Base-by-base conservation (phyloP, 2,888 invertebrate species). In the Phyllotreta striolata region DNA sequence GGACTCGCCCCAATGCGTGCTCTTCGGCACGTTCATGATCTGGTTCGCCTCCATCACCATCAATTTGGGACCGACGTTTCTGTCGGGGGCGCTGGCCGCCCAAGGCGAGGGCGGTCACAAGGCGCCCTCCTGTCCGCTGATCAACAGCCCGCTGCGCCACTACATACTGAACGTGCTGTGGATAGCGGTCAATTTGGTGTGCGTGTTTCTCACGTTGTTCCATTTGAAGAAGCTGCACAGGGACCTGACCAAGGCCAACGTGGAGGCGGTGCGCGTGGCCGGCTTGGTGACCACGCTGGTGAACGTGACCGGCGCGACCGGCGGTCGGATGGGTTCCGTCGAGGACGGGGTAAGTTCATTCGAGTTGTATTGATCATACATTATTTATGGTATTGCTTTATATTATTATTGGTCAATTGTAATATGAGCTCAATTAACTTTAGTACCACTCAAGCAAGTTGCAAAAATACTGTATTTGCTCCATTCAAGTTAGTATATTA, bases 1-100 rank as follows among this genome's bases (percentile, higher is more conserved):
- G 90, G 93, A 93, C 81, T 92, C 91, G 66, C 93, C 93, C 1
- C 90, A 93, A 86, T 95, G 95, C 82, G 93, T 95, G 67, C 86
- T 93, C 54, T 95, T 95, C 82, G 95, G 95, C 68, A 89, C 93
- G 57, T 92, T 93, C 82, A 95, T 95, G 90, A 94, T 95, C 78
- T 95, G 95, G 95, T 95, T 95, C 83, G 92, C 93, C 58, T 92
- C 92, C 70, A 91, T 95, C 78, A 92, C 94, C 56, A 92, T 95
- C 80, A 94, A 95, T 83, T 87, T 95, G 73, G 95, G 95, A 34
- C 93, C 93, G 37, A 93, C 93, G 39, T 92, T 93, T 83, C 84
- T 93, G 76, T 91, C 91, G 72, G 93, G 93, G 55, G 93, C 92
- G 46, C 82, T 93, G 69, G 92, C 92, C 8, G 92, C 92, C 63